phyloP scores from a whole-genome alignment of 2,113 vertebrate genomes.

The Orycteropus afer region DNA sequence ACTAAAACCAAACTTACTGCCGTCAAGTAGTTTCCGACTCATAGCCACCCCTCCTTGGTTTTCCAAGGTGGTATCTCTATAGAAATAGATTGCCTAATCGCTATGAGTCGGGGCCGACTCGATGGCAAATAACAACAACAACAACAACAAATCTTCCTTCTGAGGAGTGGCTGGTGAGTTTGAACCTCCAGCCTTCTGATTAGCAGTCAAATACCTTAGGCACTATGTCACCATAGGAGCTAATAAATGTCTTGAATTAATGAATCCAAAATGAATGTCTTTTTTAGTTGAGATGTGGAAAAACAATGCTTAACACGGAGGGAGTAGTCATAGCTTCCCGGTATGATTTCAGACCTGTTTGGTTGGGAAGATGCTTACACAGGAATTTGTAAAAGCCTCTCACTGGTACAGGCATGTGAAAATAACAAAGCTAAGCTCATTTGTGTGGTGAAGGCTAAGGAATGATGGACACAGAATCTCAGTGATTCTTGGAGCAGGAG shows the following conservation, averaged over 20 bases:
- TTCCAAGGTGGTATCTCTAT: no score
- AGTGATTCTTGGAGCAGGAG: background rate
- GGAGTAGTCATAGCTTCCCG: background rate
- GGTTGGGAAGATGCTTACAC: background rate
- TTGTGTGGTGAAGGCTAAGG: background rate
- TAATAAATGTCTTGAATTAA: constrained; percentile 28
- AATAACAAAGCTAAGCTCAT: background rate
- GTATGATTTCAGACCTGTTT: background rate
- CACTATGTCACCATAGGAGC: background rate
- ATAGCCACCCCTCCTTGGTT: no score
- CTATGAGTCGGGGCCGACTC: no score
- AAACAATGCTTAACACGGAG: background rate
- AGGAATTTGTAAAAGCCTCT: background rate
- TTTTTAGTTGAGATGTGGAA: background rate
- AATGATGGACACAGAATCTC: background rate
- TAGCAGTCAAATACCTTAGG: no score
- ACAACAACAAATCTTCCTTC: no score
- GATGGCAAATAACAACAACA: no score
- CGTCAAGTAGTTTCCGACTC: no score
- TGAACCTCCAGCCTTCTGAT: no score
- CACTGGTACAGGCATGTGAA: background rate
- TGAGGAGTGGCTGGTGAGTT: no score
- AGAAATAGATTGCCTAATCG: no score
- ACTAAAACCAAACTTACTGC: no score
- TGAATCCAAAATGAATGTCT: background rate